A percentile compares a stretch with the other conserved stretches of the same genome.
These are phyloP conservation scores for Chroicocephalus ridibundus DNA, from an alignment of 2,113 vertebrate species.

Conservation along the genomic window DNA sequence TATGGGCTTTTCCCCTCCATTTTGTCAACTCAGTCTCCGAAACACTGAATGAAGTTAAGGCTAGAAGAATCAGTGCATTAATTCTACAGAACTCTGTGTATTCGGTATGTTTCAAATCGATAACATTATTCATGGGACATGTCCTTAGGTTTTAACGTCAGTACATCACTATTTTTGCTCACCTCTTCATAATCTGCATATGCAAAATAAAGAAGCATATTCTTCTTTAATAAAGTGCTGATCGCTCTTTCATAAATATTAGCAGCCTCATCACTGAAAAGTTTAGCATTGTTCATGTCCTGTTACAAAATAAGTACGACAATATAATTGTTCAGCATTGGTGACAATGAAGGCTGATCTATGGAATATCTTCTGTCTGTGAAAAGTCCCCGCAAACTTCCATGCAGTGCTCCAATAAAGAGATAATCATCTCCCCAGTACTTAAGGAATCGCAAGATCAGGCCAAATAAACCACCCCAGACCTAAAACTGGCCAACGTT, in stretches of 20 bases:
- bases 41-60: background rate
- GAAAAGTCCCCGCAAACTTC: background rate
- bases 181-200: slow-evolving; percentile 99
- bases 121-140: background rate
- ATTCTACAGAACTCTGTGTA: background rate
- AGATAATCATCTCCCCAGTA: background rate
- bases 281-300: slow-evolving; percentile 99
- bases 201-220: slow-evolving; percentile 99
- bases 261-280: slow-evolving; percentile 98
- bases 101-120: background rate
- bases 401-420: background rate
- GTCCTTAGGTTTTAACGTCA: background rate
- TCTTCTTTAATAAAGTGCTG: slow-evolving; percentile 97
- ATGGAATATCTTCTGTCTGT: background rate
- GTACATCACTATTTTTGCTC: slow-evolving; percentile 42
- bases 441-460: background rate
- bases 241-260: slow-evolving; percentile 99
- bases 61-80: background rate
- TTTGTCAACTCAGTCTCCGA: background rate
- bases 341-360: background rate
- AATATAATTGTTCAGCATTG: slow-evolving; percentile 11
- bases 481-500: background rate
- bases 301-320: slow-evolving; percentile 62
- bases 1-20: background rate
- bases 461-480: background rate